Percentiles rank a stretch among this genome's conserved stretches.
Evolutionary conservation across 2,888 invertebrate species (phyloP).

Genomic region (Ormyrus labotus): DNA sequence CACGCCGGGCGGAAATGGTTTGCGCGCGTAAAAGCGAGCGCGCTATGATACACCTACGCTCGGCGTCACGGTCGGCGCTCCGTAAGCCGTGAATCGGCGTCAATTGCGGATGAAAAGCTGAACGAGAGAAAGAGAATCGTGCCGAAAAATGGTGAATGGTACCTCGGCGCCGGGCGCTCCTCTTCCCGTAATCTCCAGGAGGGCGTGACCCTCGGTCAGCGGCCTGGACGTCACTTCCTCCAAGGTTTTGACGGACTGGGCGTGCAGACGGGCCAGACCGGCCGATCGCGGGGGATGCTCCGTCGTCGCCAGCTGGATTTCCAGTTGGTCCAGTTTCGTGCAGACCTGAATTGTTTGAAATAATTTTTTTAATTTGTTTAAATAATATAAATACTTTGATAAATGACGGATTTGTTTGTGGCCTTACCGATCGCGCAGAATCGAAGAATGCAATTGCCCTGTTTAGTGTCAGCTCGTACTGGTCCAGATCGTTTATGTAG

Average conservation of each 20-base stretch:
- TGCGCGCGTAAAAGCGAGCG: no score
- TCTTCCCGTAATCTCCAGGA: slow-evolving; percentile 83
- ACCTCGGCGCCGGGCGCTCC: slow-evolving; percentile 81
- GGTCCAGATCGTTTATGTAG: slow-evolving; percentile 84
- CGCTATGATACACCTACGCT: no score
- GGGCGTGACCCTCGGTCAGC: slow-evolving; percentile 83
- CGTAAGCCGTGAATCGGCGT: no score
- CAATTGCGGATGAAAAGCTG: no score
- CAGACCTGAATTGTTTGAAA: slow-evolving; percentile 78
- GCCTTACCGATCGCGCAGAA: slow-evolving; percentile 81
- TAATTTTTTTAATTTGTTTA: no score
- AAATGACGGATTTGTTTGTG: no score
- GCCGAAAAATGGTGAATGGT: background rate
- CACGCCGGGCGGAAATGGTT: no score
- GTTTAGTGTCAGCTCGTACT: slow-evolving; percentile 82
- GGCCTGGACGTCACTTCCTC: slow-evolving; percentile 83
- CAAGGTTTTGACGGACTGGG: slow-evolving; percentile 81
- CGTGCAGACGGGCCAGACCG: slow-evolving; percentile 82
- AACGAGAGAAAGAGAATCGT: no score
- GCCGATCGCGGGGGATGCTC: slow-evolving; percentile 82
- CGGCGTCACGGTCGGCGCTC: no score
- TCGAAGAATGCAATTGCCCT: slow-evolving; percentile 85
- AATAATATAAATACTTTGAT: no score
- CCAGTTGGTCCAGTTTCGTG: slow-evolving; percentile 84
- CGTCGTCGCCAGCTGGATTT: slow-evolving; percentile 83